Conservation (phyloP, 23 tunicate genomes). For the Oikopleura vanhoeffeni region DNA sequence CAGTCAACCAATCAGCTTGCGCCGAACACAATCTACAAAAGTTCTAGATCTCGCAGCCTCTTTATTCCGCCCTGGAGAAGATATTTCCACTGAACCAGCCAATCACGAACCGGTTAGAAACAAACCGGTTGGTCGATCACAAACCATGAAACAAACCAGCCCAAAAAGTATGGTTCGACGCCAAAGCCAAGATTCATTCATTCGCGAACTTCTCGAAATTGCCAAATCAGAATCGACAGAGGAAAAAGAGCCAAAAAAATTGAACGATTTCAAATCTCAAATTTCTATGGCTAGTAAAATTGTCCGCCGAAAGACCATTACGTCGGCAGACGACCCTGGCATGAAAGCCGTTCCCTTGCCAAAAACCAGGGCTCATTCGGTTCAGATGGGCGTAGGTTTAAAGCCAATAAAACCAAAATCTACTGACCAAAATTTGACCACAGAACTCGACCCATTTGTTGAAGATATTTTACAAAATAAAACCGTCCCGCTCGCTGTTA, state of each 20-base stretch:
- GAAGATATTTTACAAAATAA: constrained; percentile 16
- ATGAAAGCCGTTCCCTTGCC: not conserved
- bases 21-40: not conserved
- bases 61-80: constrained; percentile 3
- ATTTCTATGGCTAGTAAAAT: not conserved
- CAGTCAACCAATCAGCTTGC: not conserved
- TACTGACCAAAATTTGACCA: not conserved
- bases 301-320: not conserved
- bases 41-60: not conserved
- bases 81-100: not conserved
- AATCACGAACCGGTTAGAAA: not conserved
- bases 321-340: not conserved
- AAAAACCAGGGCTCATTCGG: constrained; percentile 10
- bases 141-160: not conserved
- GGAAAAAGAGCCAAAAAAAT: not conserved
- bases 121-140: not conserved
- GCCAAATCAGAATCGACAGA: constrained; percentile 6
- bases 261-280: not conserved
- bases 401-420: not conserved
- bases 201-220: constrained; percentile 15
- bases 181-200: not conserved
- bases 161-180: not conserved
- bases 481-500: constrained; percentile 16
- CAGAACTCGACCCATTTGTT: constrained; percentile 13
- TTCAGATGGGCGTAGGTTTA: not conserved